phyloP scores from a whole-genome alignment of 2,113 vertebrate genomes.

The Noctilio leporinus region DNA sequence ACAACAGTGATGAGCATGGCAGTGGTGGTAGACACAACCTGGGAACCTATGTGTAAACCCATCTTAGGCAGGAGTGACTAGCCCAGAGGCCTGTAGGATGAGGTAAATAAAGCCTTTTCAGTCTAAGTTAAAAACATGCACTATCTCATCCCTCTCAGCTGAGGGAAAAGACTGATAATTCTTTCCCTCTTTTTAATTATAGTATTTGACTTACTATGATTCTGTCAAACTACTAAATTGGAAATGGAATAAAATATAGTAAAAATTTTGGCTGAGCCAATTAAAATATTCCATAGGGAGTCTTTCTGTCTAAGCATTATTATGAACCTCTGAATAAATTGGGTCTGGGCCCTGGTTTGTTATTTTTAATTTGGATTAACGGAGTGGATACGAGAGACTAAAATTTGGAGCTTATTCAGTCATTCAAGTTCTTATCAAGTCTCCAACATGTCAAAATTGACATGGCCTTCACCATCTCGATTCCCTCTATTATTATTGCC shows the following conservation, averaged over 20 bases:
- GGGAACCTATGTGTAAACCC: not conserved
- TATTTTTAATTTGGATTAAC: slow-evolving; percentile 65
- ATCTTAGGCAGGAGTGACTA: not conserved
- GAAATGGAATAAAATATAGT: slow-evolving; percentile 62
- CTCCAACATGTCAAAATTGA: not conserved
- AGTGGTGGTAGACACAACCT: not conserved
- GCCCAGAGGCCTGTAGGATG: not conserved
- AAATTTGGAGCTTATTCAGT: slow-evolving; percentile 33
- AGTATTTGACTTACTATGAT: slow-evolving; percentile 57
- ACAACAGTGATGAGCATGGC: not conserved
- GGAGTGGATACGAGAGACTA: slow-evolving; percentile 26
- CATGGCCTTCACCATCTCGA: not conserved
- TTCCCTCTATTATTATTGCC: not conserved
- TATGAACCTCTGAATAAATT: slow-evolving; percentile 66
- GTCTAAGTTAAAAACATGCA: slow-evolving; percentile 1
- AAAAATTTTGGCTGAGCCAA: slow-evolving; percentile 63
- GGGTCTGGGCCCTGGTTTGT: slow-evolving; percentile 45
- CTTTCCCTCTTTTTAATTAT: slow-evolving; percentile 52
- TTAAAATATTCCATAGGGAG: slow-evolving; percentile 70
- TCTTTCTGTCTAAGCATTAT: slow-evolving; percentile 59
- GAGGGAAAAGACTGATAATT: slow-evolving; percentile 18
- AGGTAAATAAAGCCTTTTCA: not conserved
- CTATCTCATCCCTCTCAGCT: not conserved
- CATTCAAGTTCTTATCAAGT: slow-evolving; percentile 26
- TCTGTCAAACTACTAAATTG: slow-evolving; percentile 65